Evolutionary conservation across 2,888 invertebrate species (phyloP).

Genomic region (Trachelus tabidus): DNA sequence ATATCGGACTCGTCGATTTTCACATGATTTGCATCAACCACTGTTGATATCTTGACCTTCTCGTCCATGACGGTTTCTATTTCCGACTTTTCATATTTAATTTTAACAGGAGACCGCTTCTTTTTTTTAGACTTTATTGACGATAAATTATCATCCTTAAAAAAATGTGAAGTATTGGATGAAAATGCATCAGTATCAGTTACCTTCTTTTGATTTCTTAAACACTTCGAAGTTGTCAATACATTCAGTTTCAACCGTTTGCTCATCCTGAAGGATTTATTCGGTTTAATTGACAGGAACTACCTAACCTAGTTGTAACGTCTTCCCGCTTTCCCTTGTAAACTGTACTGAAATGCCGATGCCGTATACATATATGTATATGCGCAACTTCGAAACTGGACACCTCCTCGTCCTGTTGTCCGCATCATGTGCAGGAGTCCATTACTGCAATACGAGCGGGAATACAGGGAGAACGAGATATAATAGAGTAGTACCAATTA

Average conservation of each 20-base stretch:
- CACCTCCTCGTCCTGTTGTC: too few species aligned
- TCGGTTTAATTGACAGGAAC: too few species aligned
- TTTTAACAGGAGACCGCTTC: conserved; percentile 42
- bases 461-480: too few species aligned
- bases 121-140: conserved; percentile 15
- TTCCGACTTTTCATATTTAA: conserved; percentile 31
- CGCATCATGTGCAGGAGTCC: too few species aligned
- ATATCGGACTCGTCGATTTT: background rate
- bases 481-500: too few species aligned
- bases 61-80: background rate
- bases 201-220: conserved; percentile 15
- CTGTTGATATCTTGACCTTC: background rate
- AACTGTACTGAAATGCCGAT: too few species aligned
- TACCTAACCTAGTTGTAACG: too few species aligned
- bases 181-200: background rate
- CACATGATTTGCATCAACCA: background rate
- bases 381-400: too few species aligned
- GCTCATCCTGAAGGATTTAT: conserved; percentile 13
- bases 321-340: too few species aligned
- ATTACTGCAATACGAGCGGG: too few species aligned
- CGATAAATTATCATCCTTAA: conserved; percentile 1
- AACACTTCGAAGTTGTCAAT: conserved; percentile 13
- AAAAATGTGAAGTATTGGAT: conserved; percentile 15
- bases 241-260: conserved; percentile 21
- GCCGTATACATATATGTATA: too few species aligned